A percentile compares a stretch with the other conserved stretches of the same genome.
These are phyloP conservation scores for Lordiphosa clarofinis DNA, from an alignment of 1,140 invertebrate species.

Conservation along the genomic window DNA sequence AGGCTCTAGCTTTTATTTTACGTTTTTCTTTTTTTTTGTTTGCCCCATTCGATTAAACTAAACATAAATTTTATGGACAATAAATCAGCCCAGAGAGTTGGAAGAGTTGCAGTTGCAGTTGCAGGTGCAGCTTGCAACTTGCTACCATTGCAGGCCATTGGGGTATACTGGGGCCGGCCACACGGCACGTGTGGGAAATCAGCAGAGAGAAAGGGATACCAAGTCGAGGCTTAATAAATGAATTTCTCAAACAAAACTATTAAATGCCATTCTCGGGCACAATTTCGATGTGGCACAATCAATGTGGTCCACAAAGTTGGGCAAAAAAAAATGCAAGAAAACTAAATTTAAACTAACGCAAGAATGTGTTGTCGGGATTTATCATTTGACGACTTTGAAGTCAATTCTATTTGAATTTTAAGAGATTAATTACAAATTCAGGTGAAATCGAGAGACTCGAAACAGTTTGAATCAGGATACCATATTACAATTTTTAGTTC, in stretches of 20 bases:
- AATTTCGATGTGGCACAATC: not conserved
- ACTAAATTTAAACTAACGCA: too few species aligned
- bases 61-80: constrained; percentile 71
- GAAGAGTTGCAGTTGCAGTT: constrained; percentile 47
- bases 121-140: constrained; percentile 26
- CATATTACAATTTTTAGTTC: too few species aligned
- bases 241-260: not conserved
- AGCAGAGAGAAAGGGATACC: constrained; percentile 23
- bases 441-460: too few species aligned
- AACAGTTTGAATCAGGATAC: too few species aligned
- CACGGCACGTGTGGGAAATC: constrained; percentile 44
- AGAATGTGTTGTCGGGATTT: too few species aligned
- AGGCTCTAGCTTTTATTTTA: constrained; percentile 22
- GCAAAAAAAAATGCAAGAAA: too few species aligned
- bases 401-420: too few species aligned
- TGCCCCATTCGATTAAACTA: constrained; percentile 72
- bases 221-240: constrained; percentile 7
- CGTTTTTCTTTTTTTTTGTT: constrained; percentile 57
- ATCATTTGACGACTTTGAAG: too few species aligned
- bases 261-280: not conserved
- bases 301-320: too few species aligned
- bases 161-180: not conserved
- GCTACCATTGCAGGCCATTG: constrained; percentile 1
- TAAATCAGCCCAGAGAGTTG: constrained; percentile 65
- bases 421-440: too few species aligned